A percentile compares a stretch with the other conserved stretches of the same genome.
Evolutionary conservation across 2,113 vertebrate species (phyloP).

Genomic region (Pygoscelis adeliae): DNA sequence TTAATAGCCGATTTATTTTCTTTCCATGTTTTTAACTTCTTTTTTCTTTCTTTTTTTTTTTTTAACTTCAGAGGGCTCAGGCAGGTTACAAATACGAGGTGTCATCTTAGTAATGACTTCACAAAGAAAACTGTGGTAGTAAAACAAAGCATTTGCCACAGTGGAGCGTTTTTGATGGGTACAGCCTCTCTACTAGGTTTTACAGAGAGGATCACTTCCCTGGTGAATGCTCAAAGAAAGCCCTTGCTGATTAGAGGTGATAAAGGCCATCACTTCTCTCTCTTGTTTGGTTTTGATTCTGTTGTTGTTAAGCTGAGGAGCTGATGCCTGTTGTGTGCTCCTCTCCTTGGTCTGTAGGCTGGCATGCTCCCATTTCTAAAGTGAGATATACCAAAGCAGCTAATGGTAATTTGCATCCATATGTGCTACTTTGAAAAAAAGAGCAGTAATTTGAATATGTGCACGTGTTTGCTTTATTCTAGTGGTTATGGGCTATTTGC

Average conservation of each 20-base stretch:
- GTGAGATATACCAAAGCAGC: not conserved
- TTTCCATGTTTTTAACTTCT: not conserved
- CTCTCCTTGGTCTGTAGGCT: not conserved
- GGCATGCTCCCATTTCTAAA: not conserved
- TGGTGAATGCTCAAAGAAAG: not conserved
- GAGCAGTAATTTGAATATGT: not conserved
- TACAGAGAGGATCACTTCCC: not conserved
- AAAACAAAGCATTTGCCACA: not conserved
- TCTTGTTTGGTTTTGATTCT: slow-evolving; percentile 26
- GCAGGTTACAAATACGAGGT: not conserved
- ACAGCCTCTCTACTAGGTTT: not conserved
- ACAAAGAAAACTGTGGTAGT: not conserved
- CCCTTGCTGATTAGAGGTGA: slow-evolving; percentile 1
- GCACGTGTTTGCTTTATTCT: slow-evolving; percentile 36
- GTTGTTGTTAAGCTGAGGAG: not conserved
- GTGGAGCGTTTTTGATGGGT: not conserved
- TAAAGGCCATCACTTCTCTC: not conserved
- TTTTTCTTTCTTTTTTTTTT: not conserved
- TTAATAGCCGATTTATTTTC: not conserved
- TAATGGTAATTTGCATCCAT: slow-evolving; percentile 23
- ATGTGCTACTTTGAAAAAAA: slow-evolving; percentile 33
- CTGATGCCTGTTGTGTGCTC: not conserved
- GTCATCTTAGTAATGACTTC: not conserved
- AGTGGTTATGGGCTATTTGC: slow-evolving; percentile 24
- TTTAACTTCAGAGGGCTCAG: not conserved